Percentiles rank a stretch among this genome's conserved stretches.
phyloP scores from a whole-genome alignment of 2,113 vertebrate species.

The Xiphophorus hellerii region DNA sequence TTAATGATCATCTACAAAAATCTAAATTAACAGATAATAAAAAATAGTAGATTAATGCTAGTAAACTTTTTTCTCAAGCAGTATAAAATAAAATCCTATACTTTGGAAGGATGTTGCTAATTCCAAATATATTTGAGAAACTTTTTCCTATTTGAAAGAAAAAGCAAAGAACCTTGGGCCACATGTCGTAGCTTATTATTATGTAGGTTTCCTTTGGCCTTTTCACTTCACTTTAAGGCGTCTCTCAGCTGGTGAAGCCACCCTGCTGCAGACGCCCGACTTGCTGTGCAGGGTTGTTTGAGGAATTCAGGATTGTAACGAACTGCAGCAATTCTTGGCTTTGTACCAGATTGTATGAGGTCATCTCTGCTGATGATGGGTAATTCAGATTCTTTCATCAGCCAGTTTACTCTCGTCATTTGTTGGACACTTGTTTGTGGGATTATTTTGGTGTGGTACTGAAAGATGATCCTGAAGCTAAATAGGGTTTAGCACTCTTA shows the following conservation, averaged over 20 bases:
- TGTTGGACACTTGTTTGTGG: not conserved
- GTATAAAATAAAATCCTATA: not conserved
- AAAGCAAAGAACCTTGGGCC: not conserved
- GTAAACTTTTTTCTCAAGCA: not conserved
- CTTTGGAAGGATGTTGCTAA: not conserved
- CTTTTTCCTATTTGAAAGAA: not conserved
- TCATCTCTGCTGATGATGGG: conserved; percentile 29
- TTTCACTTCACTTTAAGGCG: conserved; percentile 6
- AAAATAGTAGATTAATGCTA: not conserved
- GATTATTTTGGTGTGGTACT: conserved; percentile 23
- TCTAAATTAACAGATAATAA: not conserved
- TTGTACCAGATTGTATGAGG: conserved; percentile 22
- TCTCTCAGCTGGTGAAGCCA: conserved; percentile 21
- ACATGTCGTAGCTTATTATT: not conserved
- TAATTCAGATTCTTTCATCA: conserved; percentile 2
- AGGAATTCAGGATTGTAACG: conserved; percentile 58
- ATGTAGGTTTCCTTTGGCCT: not conserved
- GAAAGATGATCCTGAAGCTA: conserved; percentile 18
- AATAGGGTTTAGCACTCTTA: conserved; percentile 29
- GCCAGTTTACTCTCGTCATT: not conserved
- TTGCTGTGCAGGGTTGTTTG: conserved; percentile 50
- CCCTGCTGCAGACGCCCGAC: conserved; percentile 41
- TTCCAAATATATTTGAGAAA: not conserved
- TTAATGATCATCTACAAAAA: not conserved
- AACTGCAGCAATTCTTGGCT: conserved; percentile 33